These are phyloP conservation scores for Gandaritis pyraliata DNA, from an alignment of 2,888 invertebrate genomes.

Conservation along the genomic window DNA sequence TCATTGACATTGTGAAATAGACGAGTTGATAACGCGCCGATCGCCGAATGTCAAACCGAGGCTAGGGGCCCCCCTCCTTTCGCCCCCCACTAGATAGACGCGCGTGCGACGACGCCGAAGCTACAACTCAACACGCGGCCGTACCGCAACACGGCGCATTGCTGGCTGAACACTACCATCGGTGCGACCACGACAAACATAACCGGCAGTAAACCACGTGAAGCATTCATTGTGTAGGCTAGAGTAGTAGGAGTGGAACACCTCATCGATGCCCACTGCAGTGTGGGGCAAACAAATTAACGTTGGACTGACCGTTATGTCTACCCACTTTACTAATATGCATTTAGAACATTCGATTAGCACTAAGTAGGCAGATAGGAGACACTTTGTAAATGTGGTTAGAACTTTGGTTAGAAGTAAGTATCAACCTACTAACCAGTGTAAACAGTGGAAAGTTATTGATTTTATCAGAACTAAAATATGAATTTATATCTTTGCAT, in stretches of 20 bases:
- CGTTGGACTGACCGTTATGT: slow-evolving; percentile 54
- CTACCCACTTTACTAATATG: slow-evolving; percentile 26
- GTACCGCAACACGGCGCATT: slow-evolving; percentile 56
- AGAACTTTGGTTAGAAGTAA: too few relatives aligned
- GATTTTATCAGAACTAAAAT: slow-evolving; percentile 23
- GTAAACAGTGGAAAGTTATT: slow-evolving; percentile 29
- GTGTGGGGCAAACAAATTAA: slow-evolving; percentile 55
- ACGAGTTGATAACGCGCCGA: slow-evolving; percentile 80
- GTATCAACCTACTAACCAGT: slow-evolving; percentile 11
- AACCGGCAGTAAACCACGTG: slow-evolving; percentile 41
- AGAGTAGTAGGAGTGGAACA: slow-evolving; percentile 35
- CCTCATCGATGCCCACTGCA: slow-evolving; percentile 46
- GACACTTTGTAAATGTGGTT: slow-evolving; percentile 3
- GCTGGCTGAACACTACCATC: slow-evolving; percentile 53
- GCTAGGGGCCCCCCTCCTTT: slow-evolving; percentile 71
- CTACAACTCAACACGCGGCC: slow-evolving; percentile 39
- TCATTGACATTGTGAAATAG: slow-evolving; percentile 85
- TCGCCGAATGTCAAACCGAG: slow-evolving; percentile 81
- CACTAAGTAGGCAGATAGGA: not conserved
- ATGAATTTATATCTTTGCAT: slow-evolving; percentile 29
- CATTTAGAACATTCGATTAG: slow-evolving; percentile 13
- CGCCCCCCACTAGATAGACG: slow-evolving; percentile 59
- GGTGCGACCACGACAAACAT: slow-evolving; percentile 40
- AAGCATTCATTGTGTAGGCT: slow-evolving; percentile 30
- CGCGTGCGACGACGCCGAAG: slow-evolving; percentile 49